phyloP scores from a whole-genome alignment of 1,140 invertebrate species.

The Drosophila arawakana region DNA sequence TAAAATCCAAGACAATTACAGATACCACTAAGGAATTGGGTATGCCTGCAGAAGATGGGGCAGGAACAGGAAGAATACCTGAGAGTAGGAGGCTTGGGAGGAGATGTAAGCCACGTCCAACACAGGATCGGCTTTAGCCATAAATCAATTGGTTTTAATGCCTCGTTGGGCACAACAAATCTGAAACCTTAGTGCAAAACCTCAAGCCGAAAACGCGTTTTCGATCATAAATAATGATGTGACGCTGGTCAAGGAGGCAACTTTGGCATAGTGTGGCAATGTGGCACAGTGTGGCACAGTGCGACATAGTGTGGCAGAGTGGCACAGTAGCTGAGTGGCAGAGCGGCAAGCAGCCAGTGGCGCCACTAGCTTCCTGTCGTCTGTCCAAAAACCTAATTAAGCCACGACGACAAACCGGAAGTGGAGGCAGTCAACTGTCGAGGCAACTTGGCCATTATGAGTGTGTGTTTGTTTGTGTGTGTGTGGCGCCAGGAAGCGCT shows the following conservation, averaged over 20 bases:
- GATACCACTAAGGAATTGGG: too few relatives aligned
- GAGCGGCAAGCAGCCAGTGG: conserved; percentile 27
- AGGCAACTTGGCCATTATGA: conserved; percentile 15
- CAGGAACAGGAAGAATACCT: not conserved
- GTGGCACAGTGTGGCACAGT: conserved; percentile 11
- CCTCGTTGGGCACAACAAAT: conserved; percentile 46
- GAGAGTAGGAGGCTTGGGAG: not conserved
- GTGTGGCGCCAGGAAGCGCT: conserved; percentile 50
- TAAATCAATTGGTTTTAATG: conserved; percentile 81
- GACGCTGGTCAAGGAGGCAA: conserved; percentile 26
- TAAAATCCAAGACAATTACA: too few relatives aligned
- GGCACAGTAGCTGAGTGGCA: conserved; percentile 11
- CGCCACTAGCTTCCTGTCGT: conserved; percentile 19
- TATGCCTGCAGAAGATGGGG: not conserved
- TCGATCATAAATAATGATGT: conserved; percentile 78
- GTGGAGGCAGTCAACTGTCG: conserved; percentile 31
- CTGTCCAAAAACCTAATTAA: conserved; percentile 80
- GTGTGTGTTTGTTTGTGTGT: conserved; percentile 8
- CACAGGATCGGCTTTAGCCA: conserved; percentile 18
- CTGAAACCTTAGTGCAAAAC: conserved; percentile 49
- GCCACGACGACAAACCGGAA: conserved; percentile 53
- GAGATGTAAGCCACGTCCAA: not conserved
- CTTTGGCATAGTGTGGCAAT: not conserved
- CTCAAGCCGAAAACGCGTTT: conserved; percentile 67
- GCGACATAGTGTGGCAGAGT: conserved; percentile 10